Evolutionary conservation across 2,113 vertebrate genomes (phyloP), one percentile per base, ranked within the genome.

Genomic region (Vireo altiloquus): DNA sequence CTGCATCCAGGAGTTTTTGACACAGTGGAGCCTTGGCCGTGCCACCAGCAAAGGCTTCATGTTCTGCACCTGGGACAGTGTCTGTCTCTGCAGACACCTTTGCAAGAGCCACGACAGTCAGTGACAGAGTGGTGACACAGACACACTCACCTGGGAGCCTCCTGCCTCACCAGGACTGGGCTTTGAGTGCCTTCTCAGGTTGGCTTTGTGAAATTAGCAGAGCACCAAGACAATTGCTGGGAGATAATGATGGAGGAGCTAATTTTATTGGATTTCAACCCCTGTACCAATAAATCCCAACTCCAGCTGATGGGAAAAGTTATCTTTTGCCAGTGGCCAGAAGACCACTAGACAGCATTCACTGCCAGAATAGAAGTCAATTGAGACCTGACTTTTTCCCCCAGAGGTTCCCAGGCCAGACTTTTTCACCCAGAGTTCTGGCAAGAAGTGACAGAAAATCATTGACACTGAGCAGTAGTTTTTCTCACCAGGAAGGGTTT

Each of bases 361-460:
- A 40, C 12, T 89, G 49, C 82, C 49, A 78, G 82, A 96, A 50
- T 52, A 57, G 68, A 52, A 92, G 85, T 95, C 85, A 78, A 86
- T 88, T 88, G 64, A 86, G 82, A 83, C 69, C 40, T 35, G 65
- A 54, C 69, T 63, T 87, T 81, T 83, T 82, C 56, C 92, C 64
- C 53, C 61, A 8, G 9, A 87, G 57, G 80, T 95, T 82, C 56
- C 17, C 84, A 88, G 79, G 68, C 60, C 71, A 83, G 53, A 37
- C 84, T 91, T 89, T n/a, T 50, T 70, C 63, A 61, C 74, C 84
- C 54, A 30, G 76, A 40, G 54, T 75, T 82, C 57, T 90, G 64
- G 64, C 69, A 78, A 90, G 70, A 79, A 89, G 65, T 87, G 88
- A 92, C 90, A 95, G 94, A 84, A 96, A 86, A 90, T 95, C 92